A percentile compares a stretch with the other conserved stretches of the same genome.
Evolutionary conservation across 2,888 invertebrate species (phyloP).

Genomic region (Calameuta filiformis): DNA sequence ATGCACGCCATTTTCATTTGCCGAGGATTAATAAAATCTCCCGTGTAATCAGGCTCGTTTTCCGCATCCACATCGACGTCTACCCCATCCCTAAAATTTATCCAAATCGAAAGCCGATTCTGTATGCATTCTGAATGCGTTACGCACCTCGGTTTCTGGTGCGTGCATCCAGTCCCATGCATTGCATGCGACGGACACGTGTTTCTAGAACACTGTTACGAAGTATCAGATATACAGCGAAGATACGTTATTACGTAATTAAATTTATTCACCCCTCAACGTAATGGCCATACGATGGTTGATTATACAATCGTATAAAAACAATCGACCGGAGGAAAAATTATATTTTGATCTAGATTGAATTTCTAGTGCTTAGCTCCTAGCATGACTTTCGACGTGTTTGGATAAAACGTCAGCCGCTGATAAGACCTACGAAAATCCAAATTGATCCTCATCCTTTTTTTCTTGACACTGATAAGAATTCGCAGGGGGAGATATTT

Average conservation of each 20-base stretch:
- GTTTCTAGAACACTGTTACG: neutral
- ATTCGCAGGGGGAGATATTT: neutral
- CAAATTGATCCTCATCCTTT: neutral
- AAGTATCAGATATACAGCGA: neutral
- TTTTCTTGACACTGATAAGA: neutral
- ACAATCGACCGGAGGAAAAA: neutral
- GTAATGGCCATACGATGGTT: neutral
- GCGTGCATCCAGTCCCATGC: neutral
- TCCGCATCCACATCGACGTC: neutral
- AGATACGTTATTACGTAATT: neutral
- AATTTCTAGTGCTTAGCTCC: neutral
- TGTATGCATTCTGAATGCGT: neutral
- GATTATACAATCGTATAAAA: neutral
- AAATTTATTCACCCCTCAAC: neutral
- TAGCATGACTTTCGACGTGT: neutral
- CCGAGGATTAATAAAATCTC: neutral
- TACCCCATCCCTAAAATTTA: neutral
- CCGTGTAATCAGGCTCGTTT: neutral
- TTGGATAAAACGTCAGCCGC: neutral
- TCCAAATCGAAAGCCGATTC: neutral
- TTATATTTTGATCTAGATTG: neutral
- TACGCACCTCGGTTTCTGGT: neutral
- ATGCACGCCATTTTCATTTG: neutral
- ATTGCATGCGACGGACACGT: neutral
- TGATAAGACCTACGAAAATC: neutral